A percentile compares a stretch with the other conserved stretches of the same genome.
Conservation (phyloP, 2,113 vertebrate genomes). For the Microcebus lehilahytsara region DNA sequence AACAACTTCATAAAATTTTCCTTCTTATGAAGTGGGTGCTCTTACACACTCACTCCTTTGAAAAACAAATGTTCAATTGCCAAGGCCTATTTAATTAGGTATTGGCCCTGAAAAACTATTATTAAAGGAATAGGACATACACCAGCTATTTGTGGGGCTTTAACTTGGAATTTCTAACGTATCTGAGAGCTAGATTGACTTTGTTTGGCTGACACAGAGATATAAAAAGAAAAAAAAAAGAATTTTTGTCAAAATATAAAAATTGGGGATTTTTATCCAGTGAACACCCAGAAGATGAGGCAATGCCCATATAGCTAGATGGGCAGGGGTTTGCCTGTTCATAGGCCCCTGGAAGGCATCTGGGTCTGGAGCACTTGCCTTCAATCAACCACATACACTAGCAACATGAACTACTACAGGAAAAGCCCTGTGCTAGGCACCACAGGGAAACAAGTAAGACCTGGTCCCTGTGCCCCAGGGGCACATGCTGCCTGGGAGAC, state of each 20-base stretch:
- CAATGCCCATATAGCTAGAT: neutral
- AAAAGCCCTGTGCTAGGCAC: neutral
- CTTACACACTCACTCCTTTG: constrained; percentile 72
- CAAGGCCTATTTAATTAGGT: constrained; percentile 25
- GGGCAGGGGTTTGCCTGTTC: neutral
- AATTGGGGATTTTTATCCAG: neutral
- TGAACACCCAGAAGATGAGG: neutral
- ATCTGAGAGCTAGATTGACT: neutral
- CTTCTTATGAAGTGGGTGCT: constrained; percentile 64
- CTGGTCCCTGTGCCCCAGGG: neutral
- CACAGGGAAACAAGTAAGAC: neutral
- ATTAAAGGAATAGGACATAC: neutral
- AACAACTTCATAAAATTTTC: constrained; percentile 81
- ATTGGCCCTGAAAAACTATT: neutral
- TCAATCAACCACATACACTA: neutral
- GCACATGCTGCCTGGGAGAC: neutral
- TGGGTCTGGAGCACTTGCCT: neutral
- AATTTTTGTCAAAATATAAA: neutral
- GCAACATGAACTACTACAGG: neutral
- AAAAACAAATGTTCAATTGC: constrained; percentile 26
- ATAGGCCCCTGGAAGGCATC: neutral
- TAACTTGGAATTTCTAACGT: neutral
- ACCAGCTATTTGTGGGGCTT: neutral
- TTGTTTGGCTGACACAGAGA: neutral
- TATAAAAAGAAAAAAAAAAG: neutral